Conservation (phyloP, 2,888 invertebrate genomes). For the Tipula lateralis region DNA sequence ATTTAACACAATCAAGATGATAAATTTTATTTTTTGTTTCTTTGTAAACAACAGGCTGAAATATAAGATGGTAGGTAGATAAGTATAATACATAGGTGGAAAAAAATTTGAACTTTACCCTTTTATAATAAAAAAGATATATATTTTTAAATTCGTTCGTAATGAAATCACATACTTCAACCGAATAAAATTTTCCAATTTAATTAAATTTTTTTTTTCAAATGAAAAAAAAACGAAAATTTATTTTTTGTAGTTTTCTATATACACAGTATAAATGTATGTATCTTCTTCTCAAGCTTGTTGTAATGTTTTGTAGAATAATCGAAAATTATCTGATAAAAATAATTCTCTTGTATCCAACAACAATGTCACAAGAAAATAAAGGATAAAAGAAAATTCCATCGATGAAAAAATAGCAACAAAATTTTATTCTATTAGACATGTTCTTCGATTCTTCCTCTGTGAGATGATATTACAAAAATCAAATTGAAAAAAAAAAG, state of each 20-base stretch:
- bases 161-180: neutral
- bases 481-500: neutral
- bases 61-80: neutral
- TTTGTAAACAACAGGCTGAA: neutral
- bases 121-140: neutral
- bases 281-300: neutral
- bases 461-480: neutral
- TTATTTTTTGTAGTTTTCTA: neutral
- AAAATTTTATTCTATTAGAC: neutral
- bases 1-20: neutral
- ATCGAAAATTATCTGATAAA: slow-evolving; percentile 9
- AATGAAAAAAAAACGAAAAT: neutral
- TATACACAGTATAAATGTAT: no score
- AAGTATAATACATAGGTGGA: neutral
- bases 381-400: neutral
- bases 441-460: neutral
- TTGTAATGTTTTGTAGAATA: neutral
- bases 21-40: neutral
- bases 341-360: neutral
- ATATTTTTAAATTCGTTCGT: neutral
- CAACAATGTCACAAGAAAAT: neutral
- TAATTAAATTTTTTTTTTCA: neutral
- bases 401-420: neutral
- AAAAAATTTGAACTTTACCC: neutral
- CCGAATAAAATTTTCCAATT: neutral